These are phyloP conservation scores for Troilus luridus DNA, from an alignment of 2,888 invertebrate genomes.

Conservation along the genomic window DNA sequence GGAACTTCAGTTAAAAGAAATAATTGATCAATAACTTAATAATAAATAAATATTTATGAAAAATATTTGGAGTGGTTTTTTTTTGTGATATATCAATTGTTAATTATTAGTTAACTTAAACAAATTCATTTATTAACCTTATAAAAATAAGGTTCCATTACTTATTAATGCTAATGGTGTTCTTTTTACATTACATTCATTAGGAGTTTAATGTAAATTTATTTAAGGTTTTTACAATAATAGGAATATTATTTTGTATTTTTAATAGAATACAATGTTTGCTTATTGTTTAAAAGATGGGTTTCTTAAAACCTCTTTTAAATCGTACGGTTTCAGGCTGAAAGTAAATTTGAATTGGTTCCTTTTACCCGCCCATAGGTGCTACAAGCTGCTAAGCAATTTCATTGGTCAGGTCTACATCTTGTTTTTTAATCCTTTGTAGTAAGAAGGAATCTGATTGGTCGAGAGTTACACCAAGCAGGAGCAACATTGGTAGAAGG, in stretches of 20 bases:
- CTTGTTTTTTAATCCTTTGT: slow-evolving; percentile 69
- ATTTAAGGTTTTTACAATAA: background rate
- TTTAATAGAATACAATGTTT: background rate
- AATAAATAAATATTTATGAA: no score
- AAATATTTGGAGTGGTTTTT: background rate
- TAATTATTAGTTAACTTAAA: background rate
- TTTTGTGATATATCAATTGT: background rate
- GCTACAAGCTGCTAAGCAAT: slow-evolving; percentile 60
- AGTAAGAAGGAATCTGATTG: slow-evolving; percentile 67
- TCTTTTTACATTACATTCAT: background rate
- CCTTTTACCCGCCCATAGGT: slow-evolving; percentile 41
- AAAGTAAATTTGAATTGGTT: slow-evolving; percentile 21
- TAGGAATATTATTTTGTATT: background rate
- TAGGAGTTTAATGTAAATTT: background rate
- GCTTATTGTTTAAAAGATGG: background rate
- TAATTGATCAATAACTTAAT: background rate
- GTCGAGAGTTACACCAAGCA: slow-evolving; percentile 71
- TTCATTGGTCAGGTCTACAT: slow-evolving; percentile 70
- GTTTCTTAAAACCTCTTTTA: background rate
- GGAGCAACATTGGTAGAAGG: slow-evolving; percentile 69
- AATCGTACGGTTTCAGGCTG: background rate
- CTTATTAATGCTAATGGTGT: background rate
- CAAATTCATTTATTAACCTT: background rate
- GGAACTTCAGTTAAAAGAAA: background rate
- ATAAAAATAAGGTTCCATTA: background rate